Evolutionary conservation across 2,888 invertebrate genomes (phyloP), one percentile per base, ranked within the genome.

Genomic region (Tetramorium bicarinatum): DNA sequence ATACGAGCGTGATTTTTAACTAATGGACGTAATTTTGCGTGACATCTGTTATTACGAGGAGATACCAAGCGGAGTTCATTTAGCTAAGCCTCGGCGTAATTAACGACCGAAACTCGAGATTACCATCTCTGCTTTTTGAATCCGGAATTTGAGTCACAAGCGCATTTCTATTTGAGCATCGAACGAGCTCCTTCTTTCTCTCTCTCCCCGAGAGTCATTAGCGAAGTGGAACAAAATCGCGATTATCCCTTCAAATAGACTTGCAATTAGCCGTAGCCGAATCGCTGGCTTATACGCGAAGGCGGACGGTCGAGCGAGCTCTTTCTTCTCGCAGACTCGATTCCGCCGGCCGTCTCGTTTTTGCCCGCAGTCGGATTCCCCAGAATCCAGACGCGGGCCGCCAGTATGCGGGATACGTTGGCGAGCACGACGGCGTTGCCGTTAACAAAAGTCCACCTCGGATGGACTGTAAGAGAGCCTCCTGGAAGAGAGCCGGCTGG

Each of bases 401-500:
- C 34, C 34, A 80, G 38, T 49, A 47, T 49, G 47, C 79, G 72
- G 47, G 44, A 47, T 61, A 79, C 47, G 44, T 56, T 34, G 56
- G 15, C 56, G 69, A 21, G 13, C 62, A 41, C 64, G 64, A 13
- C n/a, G 38, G 54, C n/a, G n/a, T 72, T 72, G 79, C 79, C 79
- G 79, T 80, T 80, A 80, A 80, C 72, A 80, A 80, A 80, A 80
- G 79, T 80, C 71, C 72, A 72, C 72, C 38, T 59, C 56, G 77
- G 49, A 66, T 66, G 76, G 82, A 88, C 88, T 88, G 87, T 88
- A 87, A 76, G 82, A 85, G 76, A 88, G 29, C 3, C 83, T 81
- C 85, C 56, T 82, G 79, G 83, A 88, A 88, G 82, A 92, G 87
- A 83, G 85, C 38, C 82, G 82, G 72, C 84, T 83, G 87, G 87